Conservation (phyloP, 2,113 vertebrate genomes). For the Saguinus imperator region DNA sequence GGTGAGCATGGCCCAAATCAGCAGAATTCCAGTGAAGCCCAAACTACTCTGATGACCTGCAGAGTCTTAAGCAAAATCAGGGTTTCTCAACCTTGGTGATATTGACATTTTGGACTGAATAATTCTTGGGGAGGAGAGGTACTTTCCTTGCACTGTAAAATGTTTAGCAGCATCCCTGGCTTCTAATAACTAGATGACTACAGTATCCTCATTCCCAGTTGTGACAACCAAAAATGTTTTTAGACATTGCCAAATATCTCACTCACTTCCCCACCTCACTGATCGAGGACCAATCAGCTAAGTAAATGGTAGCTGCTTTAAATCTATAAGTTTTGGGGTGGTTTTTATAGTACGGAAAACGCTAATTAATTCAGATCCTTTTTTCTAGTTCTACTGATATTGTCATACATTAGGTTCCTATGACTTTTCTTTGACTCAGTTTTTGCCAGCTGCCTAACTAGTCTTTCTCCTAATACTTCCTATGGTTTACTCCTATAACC, state of each 20-base stretch:
- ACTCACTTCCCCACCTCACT: background rate
- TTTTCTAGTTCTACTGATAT: background rate
- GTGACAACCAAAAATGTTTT: background rate
- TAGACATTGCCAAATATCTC: background rate
- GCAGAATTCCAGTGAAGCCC: background rate
- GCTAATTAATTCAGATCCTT: background rate
- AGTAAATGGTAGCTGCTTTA: background rate
- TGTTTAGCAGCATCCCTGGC: background rate
- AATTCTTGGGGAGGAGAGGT: background rate
- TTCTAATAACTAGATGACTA: background rate
- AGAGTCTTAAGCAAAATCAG: background rate
- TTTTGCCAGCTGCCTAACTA: background rate
- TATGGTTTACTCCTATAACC: conserved; percentile 12
- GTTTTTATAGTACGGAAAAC: background rate
- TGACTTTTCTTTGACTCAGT: conserved; percentile 1
- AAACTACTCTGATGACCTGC: background rate
- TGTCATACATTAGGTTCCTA: background rate
- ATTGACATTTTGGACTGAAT: background rate
- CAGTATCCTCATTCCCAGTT: background rate
- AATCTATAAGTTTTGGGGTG: background rate
- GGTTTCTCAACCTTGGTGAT: background rate
- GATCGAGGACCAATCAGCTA: background rate
- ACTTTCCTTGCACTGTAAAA: background rate
- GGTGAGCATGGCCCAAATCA: background rate
- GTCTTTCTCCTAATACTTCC: background rate